Base-by-base conservation (phyloP, 2,113 vertebrate genomes). In the Cacatua alba region DNA sequence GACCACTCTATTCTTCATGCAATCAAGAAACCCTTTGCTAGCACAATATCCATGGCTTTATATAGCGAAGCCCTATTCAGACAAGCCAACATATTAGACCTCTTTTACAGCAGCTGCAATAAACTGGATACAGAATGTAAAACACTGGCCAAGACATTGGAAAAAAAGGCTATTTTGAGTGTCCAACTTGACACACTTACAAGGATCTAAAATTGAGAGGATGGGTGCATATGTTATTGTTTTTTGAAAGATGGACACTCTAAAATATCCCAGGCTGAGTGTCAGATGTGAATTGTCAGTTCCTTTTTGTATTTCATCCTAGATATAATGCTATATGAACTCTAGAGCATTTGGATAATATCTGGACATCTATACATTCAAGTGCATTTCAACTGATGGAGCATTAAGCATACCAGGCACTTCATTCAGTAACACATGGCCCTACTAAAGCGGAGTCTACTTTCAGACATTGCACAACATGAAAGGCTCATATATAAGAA, bases 41-140 rank as follows among this genome's bases (percentile, higher is more conserved):
- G 63, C 63, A 93, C 68, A 93, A 91, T 95, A 93, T 88, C 82
- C 16, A 39, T 63, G 59, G 53, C 71, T 95, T 96, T 93, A 91
- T 86, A 67, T 88, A 96, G 88, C 71, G 71, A 88, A 95, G 12
- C 16, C 15, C 59, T 95, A 90, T 95, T 95, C 78, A 94, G 63
- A 72, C 63, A 77, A 95, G 75, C 93, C 93, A 95, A 86, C 68
- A 28, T 86, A 53, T 82, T 69, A 95, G 81, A 92, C 86, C 74
- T 90, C 37, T 94, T 91, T 82, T 92, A 85, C 91, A 85, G 93
- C 96, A 97, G 94, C 95, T 96, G 95, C 89, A 74, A 68, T 84
- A 91, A 92, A 72, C 74, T n/a, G 37, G 57, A 69, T 76, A 55
- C 41, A 87, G 82, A 96, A 90, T 74, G 28, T 37, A 85, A 69